Conservation (phyloP, 2,113 vertebrate species). For the Arothron firmamentum region DNA sequence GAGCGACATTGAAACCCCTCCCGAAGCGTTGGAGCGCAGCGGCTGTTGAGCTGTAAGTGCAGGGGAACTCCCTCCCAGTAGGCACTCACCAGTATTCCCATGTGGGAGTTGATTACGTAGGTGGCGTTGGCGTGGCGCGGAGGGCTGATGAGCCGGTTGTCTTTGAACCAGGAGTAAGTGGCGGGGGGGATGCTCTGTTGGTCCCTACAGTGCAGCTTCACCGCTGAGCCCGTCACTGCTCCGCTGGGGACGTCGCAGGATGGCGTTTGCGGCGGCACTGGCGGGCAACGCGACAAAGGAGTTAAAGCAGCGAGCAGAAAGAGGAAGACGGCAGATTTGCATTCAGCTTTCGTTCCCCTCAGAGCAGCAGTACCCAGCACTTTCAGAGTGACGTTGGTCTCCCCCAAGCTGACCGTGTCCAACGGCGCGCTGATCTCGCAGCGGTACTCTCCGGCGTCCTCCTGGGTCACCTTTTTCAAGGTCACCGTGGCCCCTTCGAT, state of each 20-base stretch:
- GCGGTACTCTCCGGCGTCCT: slow-evolving; percentile 88
- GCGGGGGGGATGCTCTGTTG: slow-evolving; percentile 83
- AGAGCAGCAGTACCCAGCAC: slow-evolving; percentile 74
- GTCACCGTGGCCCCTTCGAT: slow-evolving; percentile 84
- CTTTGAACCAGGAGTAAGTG: slow-evolving; percentile 86
- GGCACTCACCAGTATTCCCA: slow-evolving; percentile 83
- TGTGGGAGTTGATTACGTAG: slow-evolving; percentile 75
- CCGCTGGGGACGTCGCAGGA: slow-evolving; percentile 82
- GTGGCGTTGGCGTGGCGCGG: slow-evolving; percentile 70
- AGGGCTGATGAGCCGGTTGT: slow-evolving; percentile 64
- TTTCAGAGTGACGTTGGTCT: slow-evolving; percentile 83
- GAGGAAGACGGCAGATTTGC: too few relatives aligned
- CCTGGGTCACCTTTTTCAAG: slow-evolving; percentile 82
- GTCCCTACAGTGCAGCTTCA: slow-evolving; percentile 83
- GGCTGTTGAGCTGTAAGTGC: not conserved
- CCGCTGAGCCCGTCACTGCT: slow-evolving; percentile 80
- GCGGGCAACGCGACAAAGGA: too few relatives aligned
- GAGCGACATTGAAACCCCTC: not conserved
- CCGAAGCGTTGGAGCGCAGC: not conserved
- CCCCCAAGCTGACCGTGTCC: slow-evolving; percentile 78
- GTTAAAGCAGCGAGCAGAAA: too few relatives aligned
- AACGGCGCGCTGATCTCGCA: slow-evolving; percentile 87
- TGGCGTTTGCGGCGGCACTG: slow-evolving; percentile 83
- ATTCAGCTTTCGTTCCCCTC: too few relatives aligned
- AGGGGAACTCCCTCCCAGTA: not conserved